These are phyloP conservation scores for Nycticryphes semicollaris DNA, from an alignment of 2,113 vertebrate species.

Conservation along the genomic window DNA sequence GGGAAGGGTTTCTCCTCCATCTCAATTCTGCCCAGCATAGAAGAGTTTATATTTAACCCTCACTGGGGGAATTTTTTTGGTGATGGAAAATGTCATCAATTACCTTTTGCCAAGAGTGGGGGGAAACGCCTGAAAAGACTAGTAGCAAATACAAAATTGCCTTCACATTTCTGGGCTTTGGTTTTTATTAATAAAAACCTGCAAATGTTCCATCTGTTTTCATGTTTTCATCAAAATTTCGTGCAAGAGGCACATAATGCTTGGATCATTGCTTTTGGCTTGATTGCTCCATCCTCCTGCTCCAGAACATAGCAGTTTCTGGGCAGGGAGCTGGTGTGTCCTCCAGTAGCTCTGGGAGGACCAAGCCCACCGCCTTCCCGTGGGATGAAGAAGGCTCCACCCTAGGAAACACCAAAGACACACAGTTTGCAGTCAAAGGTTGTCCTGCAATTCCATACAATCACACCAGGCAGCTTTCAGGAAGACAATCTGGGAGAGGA, in stretches of 20 bases:
- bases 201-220: conserved; percentile 25
- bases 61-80: background rate
- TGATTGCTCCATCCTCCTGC: background rate
- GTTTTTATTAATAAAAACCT: background rate
- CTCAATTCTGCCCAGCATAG: background rate
- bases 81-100: background rate
- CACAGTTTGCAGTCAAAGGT: background rate
- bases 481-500: background rate
- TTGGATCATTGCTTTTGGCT: conserved; percentile 41
- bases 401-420: background rate
- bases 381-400: background rate
- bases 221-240: conserved; percentile 21
- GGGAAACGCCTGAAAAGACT: background rate
- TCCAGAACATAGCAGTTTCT: background rate
- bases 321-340: background rate
- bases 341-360: background rate
- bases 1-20: background rate
- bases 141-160: background rate
- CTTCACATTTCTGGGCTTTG: background rate
- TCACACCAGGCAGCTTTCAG: background rate
- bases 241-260: conserved; percentile 6
- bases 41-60: background rate
- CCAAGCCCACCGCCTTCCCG: rapidly evolving
- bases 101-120: background rate
- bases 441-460: background rate